Evolutionary conservation across 1,140 invertebrate genomes (phyloP).

Genomic region (Pseudobourletiella spinata): DNA sequence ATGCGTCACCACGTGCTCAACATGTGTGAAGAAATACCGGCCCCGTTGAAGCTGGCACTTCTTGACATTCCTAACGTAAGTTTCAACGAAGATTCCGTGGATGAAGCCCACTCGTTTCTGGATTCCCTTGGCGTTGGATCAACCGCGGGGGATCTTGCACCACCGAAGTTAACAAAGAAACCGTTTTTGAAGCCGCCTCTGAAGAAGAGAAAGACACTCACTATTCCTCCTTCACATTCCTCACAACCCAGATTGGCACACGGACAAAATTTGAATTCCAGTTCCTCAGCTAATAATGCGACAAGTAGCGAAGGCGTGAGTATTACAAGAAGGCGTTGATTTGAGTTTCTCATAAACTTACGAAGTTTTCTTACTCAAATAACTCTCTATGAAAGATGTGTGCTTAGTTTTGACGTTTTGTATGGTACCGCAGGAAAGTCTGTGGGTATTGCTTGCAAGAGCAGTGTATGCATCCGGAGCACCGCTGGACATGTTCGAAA

Average conservation of each 20-base stretch:
- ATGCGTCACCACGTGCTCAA: neutral
- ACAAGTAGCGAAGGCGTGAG: too few species aligned
- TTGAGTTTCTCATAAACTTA: too few species aligned
- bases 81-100: neutral
- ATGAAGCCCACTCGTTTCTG: neutral
- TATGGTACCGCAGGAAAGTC: neutral
- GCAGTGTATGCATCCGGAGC: neutral
- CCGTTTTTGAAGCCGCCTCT: neutral
- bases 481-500: neutral
- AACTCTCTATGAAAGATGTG: too few species aligned
- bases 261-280: neutral
- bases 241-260: neutral
- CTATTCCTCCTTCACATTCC: neutral
- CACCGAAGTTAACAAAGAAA: neutral
- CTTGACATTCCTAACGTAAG: neutral
- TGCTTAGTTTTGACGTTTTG: too few species aligned
- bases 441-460: neutral
- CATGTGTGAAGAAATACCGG: slow-evolving; percentile 2
- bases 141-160: neutral
- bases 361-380: too few species aligned
- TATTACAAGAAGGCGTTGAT: too few species aligned
- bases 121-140: neutral
- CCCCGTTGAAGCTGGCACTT: neutral
- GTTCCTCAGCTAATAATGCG: neutral
- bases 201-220: neutral